Evolutionary conservation across 1,140 invertebrate genomes (phyloP).

Genomic region (Lucilia cuprina): DNA sequence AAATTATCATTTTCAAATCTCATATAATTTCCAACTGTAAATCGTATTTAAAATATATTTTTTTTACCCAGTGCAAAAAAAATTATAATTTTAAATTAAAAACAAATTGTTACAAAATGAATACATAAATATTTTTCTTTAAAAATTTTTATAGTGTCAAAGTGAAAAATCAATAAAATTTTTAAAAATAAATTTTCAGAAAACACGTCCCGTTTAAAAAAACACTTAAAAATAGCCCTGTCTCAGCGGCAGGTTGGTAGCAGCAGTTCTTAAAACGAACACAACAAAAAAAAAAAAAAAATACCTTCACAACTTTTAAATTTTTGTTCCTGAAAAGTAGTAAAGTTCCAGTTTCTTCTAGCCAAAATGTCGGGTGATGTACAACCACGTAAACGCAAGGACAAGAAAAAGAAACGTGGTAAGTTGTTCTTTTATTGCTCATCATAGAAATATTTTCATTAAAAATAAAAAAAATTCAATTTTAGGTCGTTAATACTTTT

Average conservation of each 20-base stretch:
- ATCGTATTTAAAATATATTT: not conserved
- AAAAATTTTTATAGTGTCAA: not conserved
- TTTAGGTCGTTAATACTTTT: not conserved
- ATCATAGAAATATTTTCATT: too few species aligned
- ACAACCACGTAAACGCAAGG: constrained; percentile 74
- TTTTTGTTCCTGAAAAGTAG: not conserved
- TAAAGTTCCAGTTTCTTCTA: not conserved
- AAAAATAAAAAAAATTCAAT: not conserved
- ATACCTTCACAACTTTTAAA: not conserved
- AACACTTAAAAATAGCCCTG: not conserved
- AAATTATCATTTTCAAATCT: not conserved
- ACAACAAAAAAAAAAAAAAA: too few species aligned
- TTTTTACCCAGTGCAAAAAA: not conserved
- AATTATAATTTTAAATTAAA: not conserved
- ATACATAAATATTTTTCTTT: not conserved
- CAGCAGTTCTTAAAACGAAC: not conserved
- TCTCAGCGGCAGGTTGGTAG: not conserved
- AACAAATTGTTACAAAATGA: not conserved
- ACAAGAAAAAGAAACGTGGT: constrained; percentile 76
- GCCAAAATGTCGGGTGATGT: constrained; percentile 72
- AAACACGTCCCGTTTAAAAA: not conserved
- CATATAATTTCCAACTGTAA: not conserved
- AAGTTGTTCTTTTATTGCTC: constrained; percentile 42
- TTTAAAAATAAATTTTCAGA: not conserved
- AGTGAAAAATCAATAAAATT: not conserved